phyloP scores from a whole-genome alignment of 2,888 invertebrate species.

The Pachydiplax longipennis region DNA sequence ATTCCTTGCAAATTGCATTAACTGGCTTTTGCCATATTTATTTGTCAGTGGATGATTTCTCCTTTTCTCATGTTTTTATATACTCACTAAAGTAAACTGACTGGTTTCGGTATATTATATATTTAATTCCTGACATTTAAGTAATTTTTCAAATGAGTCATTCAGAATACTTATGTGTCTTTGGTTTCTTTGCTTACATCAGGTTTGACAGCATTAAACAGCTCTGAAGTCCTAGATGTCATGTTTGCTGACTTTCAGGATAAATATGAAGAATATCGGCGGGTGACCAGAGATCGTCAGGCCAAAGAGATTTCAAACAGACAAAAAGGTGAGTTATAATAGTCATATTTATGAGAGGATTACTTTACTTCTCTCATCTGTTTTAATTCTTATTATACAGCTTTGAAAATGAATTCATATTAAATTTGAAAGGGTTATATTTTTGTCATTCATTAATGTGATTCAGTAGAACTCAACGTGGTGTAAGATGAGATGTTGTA shows the following conservation, averaged over 20 bases:
- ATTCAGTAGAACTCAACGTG: too few relatives aligned
- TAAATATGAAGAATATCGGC: slow-evolving; percentile 90
- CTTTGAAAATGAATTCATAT: not conserved
- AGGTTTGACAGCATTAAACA: slow-evolving; percentile 89
- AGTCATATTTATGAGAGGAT: not conserved
- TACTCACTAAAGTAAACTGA: too few relatives aligned
- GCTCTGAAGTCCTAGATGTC: slow-evolving; percentile 92
- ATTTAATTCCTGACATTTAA: too few relatives aligned
- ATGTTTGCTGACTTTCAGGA: slow-evolving; percentile 95
- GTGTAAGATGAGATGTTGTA: too few relatives aligned
- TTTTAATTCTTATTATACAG: not conserved
- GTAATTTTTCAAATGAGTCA: not conserved
- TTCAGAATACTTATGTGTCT: not conserved
- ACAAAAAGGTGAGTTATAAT: slow-evolving; percentile 64
- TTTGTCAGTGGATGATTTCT: too few relatives aligned
- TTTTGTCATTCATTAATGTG: too few relatives aligned
- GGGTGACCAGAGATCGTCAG: slow-evolving; percentile 74
- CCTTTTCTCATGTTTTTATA: too few relatives aligned
- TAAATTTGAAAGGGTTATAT: too few relatives aligned
- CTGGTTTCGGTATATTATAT: too few relatives aligned
- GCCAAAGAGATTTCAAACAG: slow-evolving; percentile 73
- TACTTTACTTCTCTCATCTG: not conserved
- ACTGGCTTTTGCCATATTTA: too few relatives aligned
- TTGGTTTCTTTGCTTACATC: slow-evolving; percentile 12
- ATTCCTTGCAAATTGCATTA: too few relatives aligned